These are phyloP conservation scores for Drosophila kepulauana DNA, from an alignment of 1,140 invertebrate genomes.

Conservation along the genomic window DNA sequence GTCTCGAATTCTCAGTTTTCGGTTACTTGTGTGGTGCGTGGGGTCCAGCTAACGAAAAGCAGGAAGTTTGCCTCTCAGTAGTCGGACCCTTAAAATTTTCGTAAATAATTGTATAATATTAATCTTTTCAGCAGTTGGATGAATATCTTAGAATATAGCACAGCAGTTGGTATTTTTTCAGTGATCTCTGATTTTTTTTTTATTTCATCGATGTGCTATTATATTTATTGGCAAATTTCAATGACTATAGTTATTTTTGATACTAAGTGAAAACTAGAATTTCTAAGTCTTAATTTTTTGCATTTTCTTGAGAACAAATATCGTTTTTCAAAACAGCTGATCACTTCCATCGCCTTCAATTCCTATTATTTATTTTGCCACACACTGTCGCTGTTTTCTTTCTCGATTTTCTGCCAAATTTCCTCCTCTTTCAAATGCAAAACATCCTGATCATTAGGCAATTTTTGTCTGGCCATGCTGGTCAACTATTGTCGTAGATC, in stretches of 20 bases:
- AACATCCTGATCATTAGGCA: conserved; percentile 24
- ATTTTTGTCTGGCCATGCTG: background rate
- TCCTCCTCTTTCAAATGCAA: conserved; percentile 7
- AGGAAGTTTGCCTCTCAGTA: conserved; percentile 27
- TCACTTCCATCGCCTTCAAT: too few relatives aligned
- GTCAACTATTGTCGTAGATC: conserved; percentile 32
- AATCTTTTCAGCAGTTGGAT: conserved; percentile 35
- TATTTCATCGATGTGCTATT: too few relatives aligned
- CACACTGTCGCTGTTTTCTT: too few relatives aligned
- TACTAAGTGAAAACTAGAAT: too few relatives aligned
- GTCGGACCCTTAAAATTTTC: background rate
- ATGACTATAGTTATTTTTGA: too few relatives aligned
- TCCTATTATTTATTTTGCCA: background rate
- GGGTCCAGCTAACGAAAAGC: conserved; percentile 11
- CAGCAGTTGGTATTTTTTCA: background rate
- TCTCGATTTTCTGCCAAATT: background rate
- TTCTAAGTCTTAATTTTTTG: too few relatives aligned
- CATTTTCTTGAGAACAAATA: too few relatives aligned
- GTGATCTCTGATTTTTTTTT: too few relatives aligned
- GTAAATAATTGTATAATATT: conserved; percentile 23
- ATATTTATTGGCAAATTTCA: too few relatives aligned
- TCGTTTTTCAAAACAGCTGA: too few relatives aligned
- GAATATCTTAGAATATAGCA: background rate
- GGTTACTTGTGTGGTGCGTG: conserved; percentile 7
- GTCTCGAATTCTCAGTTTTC: background rate